Evolutionary conservation across 2,888 invertebrate genomes (phyloP), one percentile per base, ranked within the genome.

Genomic region (Pristionchus entomophagus): DNA sequence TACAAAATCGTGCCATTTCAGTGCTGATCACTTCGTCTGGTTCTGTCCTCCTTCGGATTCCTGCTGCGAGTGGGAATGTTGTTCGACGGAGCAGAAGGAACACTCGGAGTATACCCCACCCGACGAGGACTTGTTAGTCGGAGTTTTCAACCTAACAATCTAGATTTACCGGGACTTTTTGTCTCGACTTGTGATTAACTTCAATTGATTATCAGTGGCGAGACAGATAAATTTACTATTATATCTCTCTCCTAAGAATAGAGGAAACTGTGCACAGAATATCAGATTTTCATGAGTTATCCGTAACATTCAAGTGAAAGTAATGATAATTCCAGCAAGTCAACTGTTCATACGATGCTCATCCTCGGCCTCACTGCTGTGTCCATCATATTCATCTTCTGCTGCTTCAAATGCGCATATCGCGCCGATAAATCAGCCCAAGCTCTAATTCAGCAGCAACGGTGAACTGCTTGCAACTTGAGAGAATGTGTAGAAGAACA

Each of bases 1-100:
- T 45, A 14, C 45, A 32, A 1, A 38, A 32, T 6, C 5, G 41
- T 73, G 2, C 32, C 1, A 3, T n/a, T 73, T 2, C 73, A 73
- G 73, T 41, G 73, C 26, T 1, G 38, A 45, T 73, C n/a, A 73
- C 14, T 45, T 73, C 26, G 41, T 41, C 8, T 73, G 73, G 73
- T 41, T 73, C 26, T 73, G 73, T 41, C 73, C 73, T n/a, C 41
- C 38, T 8, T 14, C n/a, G 4, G 41, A 73, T 3, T 2, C 8
- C 8, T 73, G 73, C 38, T 73, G 73, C 45, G 73, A 73, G n/a
- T 73, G 73, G 73, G 73, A 73, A 14, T 73, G 73, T 17, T 73
- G 73, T 45, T 14, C 12, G 5, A 73, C 73, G 2, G 73, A n/a
- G 26, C 14, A 41, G 73, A 73, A 73, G 45, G 41, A 73, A 5